These are phyloP conservation scores for Heliconius sara DNA, from an alignment of 2,888 invertebrate genomes.

Conservation along the genomic window DNA sequence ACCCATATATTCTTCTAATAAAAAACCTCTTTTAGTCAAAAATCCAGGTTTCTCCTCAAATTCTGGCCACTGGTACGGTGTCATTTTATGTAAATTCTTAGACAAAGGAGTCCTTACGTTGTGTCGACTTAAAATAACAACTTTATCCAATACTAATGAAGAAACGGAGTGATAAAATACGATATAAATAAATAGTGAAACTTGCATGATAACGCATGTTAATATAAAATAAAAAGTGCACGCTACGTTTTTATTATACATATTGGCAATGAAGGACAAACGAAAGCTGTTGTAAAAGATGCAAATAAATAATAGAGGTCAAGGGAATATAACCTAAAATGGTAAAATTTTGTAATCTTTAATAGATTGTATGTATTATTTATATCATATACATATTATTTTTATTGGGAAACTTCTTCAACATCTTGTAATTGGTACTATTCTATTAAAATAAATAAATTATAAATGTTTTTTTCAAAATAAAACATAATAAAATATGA, in stretches of 20 bases:
- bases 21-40: slow-evolving; percentile 65
- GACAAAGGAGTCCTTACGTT: slow-evolving; percentile 70
- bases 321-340: slow-evolving; percentile 18
- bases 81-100: slow-evolving; percentile 57
- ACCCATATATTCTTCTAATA: slow-evolving; percentile 71
- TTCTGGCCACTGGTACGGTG: slow-evolving; percentile 65
- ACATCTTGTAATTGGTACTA: background rate
- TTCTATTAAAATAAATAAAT: background rate
- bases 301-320: slow-evolving; percentile 36
- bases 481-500: background rate
- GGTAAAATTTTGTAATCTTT: background rate
- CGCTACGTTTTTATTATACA: slow-evolving; percentile 35
- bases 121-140: slow-evolving; percentile 69
- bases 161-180: slow-evolving; percentile 32
- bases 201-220: slow-evolving; percentile 38
- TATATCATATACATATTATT: background rate
- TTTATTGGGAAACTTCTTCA: background rate
- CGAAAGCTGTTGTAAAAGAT: slow-evolving; percentile 24
- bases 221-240: slow-evolving; percentile 36
- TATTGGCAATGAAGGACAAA: slow-evolving; percentile 26
- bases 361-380: background rate
- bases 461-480: background rate
- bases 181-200: slow-evolving; percentile 35
- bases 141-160: slow-evolving; percentile 56
- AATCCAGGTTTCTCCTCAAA: slow-evolving; percentile 66